Evolutionary conservation across 2,113 vertebrate genomes (phyloP).

Genomic region (Ariopsis seemanni): DNA sequence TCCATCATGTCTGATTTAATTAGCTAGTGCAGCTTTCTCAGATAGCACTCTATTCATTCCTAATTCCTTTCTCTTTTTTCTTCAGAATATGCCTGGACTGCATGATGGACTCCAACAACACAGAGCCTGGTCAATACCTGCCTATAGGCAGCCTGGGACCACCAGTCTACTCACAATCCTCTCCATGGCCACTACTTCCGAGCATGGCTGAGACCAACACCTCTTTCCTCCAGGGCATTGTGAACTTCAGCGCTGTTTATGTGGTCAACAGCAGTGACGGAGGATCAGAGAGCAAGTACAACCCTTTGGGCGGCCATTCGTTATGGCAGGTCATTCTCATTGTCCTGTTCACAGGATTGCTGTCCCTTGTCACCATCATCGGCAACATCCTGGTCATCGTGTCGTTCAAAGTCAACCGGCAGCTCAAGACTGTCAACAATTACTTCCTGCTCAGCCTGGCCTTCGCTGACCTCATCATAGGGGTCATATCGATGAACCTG

Average conservation of each 20-base stretch:
- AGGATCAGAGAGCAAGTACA: slow-evolving; percentile 48
- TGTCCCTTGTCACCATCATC: slow-evolving; percentile 91
- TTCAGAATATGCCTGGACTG: slow-evolving; percentile 91
- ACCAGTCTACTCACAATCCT: slow-evolving; percentile 66
- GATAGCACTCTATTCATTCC: background rate
- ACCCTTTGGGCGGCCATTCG: slow-evolving; percentile 82
- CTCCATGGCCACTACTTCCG: slow-evolving; percentile 66
- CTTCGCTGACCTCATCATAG: slow-evolving; percentile 94
- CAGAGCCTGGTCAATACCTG: slow-evolving; percentile 75
- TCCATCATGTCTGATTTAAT: background rate
- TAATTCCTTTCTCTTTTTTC: slow-evolving; percentile 57
- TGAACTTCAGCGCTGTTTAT: slow-evolving; percentile 48
- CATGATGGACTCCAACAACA: slow-evolving; percentile 89
- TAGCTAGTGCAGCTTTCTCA: background rate
- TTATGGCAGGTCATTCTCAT: slow-evolving; percentile 94
- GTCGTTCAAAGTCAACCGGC: slow-evolving; percentile 96
- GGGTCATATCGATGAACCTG: slow-evolving; percentile 97
- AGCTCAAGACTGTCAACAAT: slow-evolving; percentile 97
- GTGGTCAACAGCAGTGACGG: slow-evolving; percentile 54
- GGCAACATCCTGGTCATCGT: slow-evolving; percentile 95
- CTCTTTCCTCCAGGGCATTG: slow-evolving; percentile 66
- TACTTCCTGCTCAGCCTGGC: slow-evolving; percentile 95
- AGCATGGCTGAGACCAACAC: slow-evolving; percentile 71
- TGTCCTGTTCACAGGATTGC: slow-evolving; percentile 83
- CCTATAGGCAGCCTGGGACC: slow-evolving; percentile 77